Percentiles rank a stretch among this genome's conserved stretches.
phyloP scores from a whole-genome alignment of 92 coral and sea anemone species.

The Zoanthus sansibaricus region DNA sequence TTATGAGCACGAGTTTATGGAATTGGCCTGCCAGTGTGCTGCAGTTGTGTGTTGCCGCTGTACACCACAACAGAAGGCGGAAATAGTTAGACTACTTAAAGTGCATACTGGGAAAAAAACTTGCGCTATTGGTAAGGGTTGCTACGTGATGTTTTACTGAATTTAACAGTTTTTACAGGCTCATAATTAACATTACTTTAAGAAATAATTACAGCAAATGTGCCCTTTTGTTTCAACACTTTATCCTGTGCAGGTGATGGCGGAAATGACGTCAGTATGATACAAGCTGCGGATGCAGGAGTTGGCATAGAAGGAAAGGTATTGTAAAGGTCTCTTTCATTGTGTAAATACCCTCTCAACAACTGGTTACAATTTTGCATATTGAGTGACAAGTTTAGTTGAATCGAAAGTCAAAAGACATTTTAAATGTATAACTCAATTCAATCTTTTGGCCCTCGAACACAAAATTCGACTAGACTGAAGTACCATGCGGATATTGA shows the following conservation, averaged over 20 bases:
- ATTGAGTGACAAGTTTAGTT: too few species aligned
- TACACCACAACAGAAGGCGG: slow-evolving; percentile 99
- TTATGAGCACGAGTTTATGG: slow-evolving; percentile 98
- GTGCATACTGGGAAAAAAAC: slow-evolving; percentile 93
- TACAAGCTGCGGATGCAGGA: slow-evolving; percentile 98
- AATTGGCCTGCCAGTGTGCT: slow-evolving; percentile 96
- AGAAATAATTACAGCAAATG: too few species aligned
- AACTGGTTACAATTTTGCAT: too few species aligned
- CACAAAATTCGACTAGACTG: too few species aligned
- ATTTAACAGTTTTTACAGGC: too few species aligned
- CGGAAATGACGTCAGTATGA: slow-evolving; percentile 99
- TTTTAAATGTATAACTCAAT: too few species aligned
- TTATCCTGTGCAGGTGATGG: slow-evolving; percentile 81
- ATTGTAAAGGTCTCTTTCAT: background rate
- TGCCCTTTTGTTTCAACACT: too few species aligned
- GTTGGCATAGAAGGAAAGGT: slow-evolving; percentile 99
- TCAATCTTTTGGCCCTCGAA: too few species aligned
- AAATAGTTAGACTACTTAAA: slow-evolving; percentile 87
- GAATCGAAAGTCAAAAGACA: too few species aligned
- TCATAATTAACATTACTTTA: too few species aligned
- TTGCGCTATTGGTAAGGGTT: slow-evolving; percentile 89
- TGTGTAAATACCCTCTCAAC: background rate
- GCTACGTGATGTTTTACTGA: background rate
- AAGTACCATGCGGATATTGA: too few species aligned
- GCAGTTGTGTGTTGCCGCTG: slow-evolving; percentile 99